Conservation (phyloP, 37 sponge, comb jelly and placozoan species). For the Eunapius fragilis region DNA sequence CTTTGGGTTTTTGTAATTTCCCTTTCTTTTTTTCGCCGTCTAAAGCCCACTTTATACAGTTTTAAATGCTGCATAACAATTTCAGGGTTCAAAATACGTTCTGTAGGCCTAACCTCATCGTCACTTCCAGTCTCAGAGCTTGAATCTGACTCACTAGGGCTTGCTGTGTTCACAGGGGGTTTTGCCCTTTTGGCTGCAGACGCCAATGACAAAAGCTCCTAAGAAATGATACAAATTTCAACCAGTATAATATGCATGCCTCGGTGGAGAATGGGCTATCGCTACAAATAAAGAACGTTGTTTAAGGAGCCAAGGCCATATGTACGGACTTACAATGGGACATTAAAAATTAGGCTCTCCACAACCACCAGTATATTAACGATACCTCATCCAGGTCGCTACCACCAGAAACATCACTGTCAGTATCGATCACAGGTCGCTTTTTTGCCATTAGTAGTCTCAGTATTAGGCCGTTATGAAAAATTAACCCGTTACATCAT, state of each 20-base stretch:
- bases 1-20: neutral
- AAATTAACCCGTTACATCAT: neutral
- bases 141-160: conserved; percentile 78
- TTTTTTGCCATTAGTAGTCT: conserved; percentile 46
- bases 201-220: conserved; percentile 55
- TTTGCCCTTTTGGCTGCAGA: conserved; percentile 33
- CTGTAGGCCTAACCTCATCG: conserved; percentile 66
- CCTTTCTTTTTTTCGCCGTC: conserved; percentile 10
- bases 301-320: neutral
- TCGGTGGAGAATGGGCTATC: neutral
- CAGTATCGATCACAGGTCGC: conserved; percentile 64
- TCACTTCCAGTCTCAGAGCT: conserved; percentile 82
- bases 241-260: neutral
- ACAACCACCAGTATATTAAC: neutral
- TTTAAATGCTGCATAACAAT: neutral
- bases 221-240: neutral
- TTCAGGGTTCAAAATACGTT: neutral
- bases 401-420: conserved; percentile 76
- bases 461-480: too few species aligned
- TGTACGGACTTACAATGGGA: neutral
- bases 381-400: conserved; percentile 60
- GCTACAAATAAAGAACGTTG: neutral
- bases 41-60: neutral
- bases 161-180: conserved; percentile 21
- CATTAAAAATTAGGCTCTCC: neutral